Conservation (phyloP, 2,888 invertebrate species). For the Tuberolachnus salignus region DNA sequence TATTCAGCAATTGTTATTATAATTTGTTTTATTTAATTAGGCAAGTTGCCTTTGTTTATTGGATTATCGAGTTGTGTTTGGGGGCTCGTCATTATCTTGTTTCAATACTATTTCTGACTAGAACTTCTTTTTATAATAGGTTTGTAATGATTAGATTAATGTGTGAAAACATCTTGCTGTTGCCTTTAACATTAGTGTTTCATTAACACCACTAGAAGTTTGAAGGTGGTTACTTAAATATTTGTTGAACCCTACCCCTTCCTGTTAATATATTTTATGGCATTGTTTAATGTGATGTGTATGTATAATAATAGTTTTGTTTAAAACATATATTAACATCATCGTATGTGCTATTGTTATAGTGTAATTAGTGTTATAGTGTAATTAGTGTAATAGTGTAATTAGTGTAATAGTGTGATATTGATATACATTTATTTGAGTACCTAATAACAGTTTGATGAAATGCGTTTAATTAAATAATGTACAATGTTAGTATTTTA, state of each 20-base stretch:
- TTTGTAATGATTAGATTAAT: constrained; percentile 45
- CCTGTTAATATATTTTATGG: neutral
- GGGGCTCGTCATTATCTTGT: constrained; percentile 78
- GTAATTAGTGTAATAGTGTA: constrained; percentile 31
- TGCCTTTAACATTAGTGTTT: constrained; percentile 40
- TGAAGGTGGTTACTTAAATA: constrained; percentile 21
- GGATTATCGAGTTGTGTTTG: constrained; percentile 89
- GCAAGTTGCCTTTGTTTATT: constrained; percentile 78
- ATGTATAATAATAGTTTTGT: constrained; percentile 4
- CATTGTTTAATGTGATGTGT: neutral
- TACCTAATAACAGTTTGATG: neutral
- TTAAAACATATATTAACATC: constrained; percentile 8
- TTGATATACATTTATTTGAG: constrained; percentile 10
- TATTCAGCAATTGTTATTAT: constrained; percentile 58
- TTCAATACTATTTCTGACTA: constrained; percentile 73
- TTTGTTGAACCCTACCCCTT: constrained; percentile 9
- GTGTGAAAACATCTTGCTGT: constrained; percentile 44
- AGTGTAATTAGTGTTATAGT: constrained; percentile 29
- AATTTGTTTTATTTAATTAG: constrained; percentile 60
- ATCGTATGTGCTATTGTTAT: constrained; percentile 6
- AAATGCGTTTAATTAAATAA: neutral
- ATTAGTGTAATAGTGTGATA: constrained; percentile 32
- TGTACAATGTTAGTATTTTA: no score
- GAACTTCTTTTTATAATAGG: constrained; percentile 58
- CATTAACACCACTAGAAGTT: constrained; percentile 42